Base-by-base conservation (phyloP, 2,113 vertebrate genomes). In the Dicaeum eximium region DNA sequence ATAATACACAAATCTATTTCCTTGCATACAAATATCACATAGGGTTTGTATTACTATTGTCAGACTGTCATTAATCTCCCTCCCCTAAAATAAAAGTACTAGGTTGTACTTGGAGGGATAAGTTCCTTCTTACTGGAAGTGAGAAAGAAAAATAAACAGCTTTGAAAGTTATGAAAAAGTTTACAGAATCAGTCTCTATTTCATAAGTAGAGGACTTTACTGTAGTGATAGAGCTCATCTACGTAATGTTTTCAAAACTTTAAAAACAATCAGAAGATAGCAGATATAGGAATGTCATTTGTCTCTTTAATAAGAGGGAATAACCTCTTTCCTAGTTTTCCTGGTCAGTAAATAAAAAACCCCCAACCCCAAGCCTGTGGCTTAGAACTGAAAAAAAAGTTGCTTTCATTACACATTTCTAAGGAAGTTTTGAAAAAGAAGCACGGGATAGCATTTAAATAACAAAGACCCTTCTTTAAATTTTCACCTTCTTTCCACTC, bases 361-460 rank as follows among this genome's bases (percentile, higher is more conserved):
- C 0, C 0, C 22, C 47, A 89, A 66, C 6, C 15, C 13, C 28
- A 67, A 70, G 33, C 3, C 47, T 78, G 3, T 72, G 30, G 45
- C 58, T 88, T 72, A 28, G 31, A 95, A 53, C 65, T 67, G 56
- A 66, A 90, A 85, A 82, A 82, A 25, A 69, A 70, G 9, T 86
- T 66, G 42, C 37, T 71, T 86, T 95, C 75, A 56, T 62, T 86
- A 27, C 38, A 28, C 24, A 33, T 86, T 57, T 92, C 48, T 81
- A 87, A 87, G 69, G 80, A 81, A 81, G 40, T 95, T 86, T 80
- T 92, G 60, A 74, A 92, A 91, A 91, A 91, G 48, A 42, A 86
- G 31, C 62, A 60, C 12, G 62, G 60, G 48, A 71, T 50, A 83
- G 4, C 14, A 93, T 94, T 95, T 92, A 84, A 95, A 91, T 91